Percentiles rank a stretch among this genome's conserved stretches.
Evolutionary conservation across 2,113 vertebrate species (phyloP).

Genomic region (Ceuthmochares aereus): DNA sequence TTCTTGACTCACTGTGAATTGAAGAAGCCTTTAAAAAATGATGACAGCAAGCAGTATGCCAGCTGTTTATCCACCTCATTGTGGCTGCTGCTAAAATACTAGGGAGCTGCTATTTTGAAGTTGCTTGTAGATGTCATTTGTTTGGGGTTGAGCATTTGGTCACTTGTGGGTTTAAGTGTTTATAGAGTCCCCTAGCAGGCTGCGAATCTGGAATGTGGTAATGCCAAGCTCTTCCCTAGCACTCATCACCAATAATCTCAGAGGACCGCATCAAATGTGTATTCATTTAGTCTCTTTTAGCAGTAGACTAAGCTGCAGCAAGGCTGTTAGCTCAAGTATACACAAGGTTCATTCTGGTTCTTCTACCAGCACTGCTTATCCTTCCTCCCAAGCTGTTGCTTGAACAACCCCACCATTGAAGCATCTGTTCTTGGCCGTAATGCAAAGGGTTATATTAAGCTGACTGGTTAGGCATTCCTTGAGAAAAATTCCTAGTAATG

Average conservation of each 20-base stretch:
- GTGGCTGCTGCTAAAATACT: not conserved
- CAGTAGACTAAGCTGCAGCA: not conserved
- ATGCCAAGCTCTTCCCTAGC: not conserved
- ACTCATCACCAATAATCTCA: not conserved
- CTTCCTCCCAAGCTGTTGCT: not conserved
- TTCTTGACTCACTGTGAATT: not conserved
- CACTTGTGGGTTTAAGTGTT: not conserved
- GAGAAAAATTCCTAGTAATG: not conserved
- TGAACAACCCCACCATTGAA: not conserved
- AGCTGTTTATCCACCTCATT: not conserved
- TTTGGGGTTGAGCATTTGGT: not conserved
- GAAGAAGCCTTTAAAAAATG: not conserved
- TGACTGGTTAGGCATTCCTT: not conserved
- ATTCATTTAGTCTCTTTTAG: not conserved
- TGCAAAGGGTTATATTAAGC: not conserved
- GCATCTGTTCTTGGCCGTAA: not conserved
- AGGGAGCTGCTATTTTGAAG: not conserved
- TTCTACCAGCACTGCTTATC: not conserved
- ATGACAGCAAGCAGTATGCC: not conserved
- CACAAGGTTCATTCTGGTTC: not conserved
- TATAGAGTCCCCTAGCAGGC: not conserved
- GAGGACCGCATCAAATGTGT: not conserved
- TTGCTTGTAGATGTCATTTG: not conserved
- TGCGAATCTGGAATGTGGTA: not conserved
- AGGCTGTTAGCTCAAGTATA: not conserved